Conservation (phyloP, 2,797 vertebrate species). For the Octomys mimax region DNA sequence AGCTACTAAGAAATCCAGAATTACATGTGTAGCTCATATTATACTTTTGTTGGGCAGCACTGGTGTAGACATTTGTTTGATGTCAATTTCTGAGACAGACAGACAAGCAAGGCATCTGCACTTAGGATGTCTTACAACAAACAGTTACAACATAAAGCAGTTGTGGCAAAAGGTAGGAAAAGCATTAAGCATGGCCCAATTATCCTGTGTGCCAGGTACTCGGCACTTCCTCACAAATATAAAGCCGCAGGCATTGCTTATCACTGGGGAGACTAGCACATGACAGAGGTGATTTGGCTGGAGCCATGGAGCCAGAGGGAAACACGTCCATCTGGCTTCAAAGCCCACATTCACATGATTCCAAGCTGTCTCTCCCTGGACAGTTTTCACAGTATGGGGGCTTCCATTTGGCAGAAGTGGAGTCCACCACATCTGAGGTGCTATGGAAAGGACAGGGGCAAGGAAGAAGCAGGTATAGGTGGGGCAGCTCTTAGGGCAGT, state of each 20-base stretch:
- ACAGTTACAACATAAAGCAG: neutral
- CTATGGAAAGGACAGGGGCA: neutral
- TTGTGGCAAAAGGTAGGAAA: neutral
- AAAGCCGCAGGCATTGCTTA: neutral
- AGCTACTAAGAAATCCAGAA: slow-evolving; percentile 15
- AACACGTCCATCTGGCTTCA: neutral
- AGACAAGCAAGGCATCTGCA: neutral
- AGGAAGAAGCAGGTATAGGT: neutral
- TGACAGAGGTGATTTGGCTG: neutral
- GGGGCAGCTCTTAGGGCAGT: neutral
- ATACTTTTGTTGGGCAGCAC: neutral
- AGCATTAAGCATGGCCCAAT: neutral
- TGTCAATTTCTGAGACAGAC: neutral
- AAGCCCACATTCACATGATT: neutral
- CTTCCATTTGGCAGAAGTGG: neutral
- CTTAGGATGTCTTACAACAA: neutral
- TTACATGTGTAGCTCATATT: neutral
- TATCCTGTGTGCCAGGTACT: neutral
- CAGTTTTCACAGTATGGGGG: neutral
- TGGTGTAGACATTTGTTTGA: neutral
- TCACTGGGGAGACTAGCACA: neutral
- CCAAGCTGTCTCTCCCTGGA: neutral
- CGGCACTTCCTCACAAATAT: neutral
- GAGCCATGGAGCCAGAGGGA: neutral
- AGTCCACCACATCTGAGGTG: neutral